These are phyloP conservation scores for Papilio elwesi DNA, from an alignment of 2,888 invertebrate species.

Conservation along the genomic window DNA sequence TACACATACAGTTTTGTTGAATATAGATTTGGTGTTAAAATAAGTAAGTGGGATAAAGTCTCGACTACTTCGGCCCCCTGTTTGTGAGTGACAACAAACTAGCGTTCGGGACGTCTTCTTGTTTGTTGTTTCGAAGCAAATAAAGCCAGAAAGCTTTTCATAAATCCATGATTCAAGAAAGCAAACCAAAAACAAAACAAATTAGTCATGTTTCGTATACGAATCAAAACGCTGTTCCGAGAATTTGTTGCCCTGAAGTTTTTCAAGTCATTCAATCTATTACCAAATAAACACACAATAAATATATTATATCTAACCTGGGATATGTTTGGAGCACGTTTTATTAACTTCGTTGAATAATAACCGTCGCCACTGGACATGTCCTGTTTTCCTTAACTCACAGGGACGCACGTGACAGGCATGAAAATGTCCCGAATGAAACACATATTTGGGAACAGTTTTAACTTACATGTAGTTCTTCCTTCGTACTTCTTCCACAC, in stretches of 20 bases:
- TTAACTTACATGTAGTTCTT: not conserved
- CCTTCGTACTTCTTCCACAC: not conserved
- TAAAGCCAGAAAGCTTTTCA: constrained; percentile 1
- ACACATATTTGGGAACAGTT: not conserved
- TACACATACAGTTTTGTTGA: no score
- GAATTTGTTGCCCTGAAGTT: no score
- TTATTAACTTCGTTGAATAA: constrained; percentile 20
- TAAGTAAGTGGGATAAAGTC: not conserved
- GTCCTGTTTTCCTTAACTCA: constrained; percentile 13
- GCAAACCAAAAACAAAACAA: not conserved
- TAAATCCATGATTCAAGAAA: constrained; percentile 24
- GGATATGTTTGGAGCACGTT: not conserved
- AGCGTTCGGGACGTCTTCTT: not conserved
- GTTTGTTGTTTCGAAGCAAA: constrained; percentile 16
- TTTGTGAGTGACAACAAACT: constrained; percentile 14
- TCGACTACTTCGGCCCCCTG: not conserved
- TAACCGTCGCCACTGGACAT: constrained; percentile 10
- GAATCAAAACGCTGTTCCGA: not conserved
- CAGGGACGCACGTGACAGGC: constrained; percentile 2
- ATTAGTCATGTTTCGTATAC: not conserved
- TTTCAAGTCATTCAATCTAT: not conserved
- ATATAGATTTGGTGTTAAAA: no score
- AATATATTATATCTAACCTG: constrained; percentile 1
- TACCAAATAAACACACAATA: constrained; percentile 15
- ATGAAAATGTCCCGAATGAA: not conserved